A percentile compares a stretch with the other conserved stretches of the same genome.
Evolutionary conservation across 2,113 vertebrate species (phyloP).

Genomic region (Hemibates koningsi): DNA sequence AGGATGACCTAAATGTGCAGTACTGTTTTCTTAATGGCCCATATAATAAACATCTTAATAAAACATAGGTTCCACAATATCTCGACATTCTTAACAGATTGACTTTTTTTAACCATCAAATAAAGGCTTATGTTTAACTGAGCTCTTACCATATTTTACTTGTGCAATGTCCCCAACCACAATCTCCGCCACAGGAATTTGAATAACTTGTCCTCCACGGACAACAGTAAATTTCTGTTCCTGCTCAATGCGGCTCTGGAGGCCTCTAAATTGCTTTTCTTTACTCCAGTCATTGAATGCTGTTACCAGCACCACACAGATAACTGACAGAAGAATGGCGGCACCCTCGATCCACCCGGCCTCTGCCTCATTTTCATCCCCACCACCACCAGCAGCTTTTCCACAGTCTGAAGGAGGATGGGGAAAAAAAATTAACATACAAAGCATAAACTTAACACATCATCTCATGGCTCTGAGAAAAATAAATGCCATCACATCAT

Average conservation of each 20-base stretch:
- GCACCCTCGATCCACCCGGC: conserved; percentile 98
- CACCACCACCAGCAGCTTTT: conserved; percentile 76
- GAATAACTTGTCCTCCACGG: conserved; percentile 92
- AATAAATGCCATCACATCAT: background rate
- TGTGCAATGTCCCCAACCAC: conserved; percentile 97
- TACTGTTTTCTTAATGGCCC: background rate
- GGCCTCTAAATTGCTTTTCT: conserved; percentile 95
- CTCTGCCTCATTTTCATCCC: conserved; percentile 89
- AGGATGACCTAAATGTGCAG: background rate
- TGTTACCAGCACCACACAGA: conserved; percentile 96
- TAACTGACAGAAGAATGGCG: conserved; percentile 93
- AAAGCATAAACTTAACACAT: background rate
- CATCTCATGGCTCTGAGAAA: background rate
- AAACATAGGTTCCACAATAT: background rate
- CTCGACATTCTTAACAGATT: background rate
- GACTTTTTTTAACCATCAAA: background rate
- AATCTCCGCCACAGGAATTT: conserved; percentile 95
- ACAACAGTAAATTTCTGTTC: conserved; percentile 98
- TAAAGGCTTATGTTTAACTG: background rate
- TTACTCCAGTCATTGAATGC: conserved; percentile 99
- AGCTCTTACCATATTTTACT: conserved; percentile 91
- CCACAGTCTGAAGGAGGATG: conserved; percentile 80
- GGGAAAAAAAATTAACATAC: background rate
- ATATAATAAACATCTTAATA: background rate
- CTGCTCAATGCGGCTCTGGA: conserved; percentile 98